phyloP scores from a whole-genome alignment of 2,113 vertebrate species.

The Podarcis cretensis region DNA sequence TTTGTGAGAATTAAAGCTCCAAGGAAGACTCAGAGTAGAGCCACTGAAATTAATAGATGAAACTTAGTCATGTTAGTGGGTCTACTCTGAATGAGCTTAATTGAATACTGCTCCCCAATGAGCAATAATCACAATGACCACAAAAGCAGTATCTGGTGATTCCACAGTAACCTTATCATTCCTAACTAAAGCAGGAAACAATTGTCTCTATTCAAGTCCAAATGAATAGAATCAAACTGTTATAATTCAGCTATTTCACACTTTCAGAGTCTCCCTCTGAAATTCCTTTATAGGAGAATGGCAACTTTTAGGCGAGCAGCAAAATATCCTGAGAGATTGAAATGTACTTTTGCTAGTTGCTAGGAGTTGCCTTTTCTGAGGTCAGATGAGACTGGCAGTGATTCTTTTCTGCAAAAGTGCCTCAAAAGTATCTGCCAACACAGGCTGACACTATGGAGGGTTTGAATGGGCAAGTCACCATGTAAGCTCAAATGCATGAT shows the following conservation, averaged over 20 bases:
- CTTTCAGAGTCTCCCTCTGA: too few relatives aligned
- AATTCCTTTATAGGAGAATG: neutral
- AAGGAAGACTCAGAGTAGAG: too few relatives aligned
- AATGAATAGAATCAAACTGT: neutral
- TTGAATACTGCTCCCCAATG: too few relatives aligned
- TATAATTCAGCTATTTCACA: neutral
- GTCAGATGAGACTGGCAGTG: neutral
- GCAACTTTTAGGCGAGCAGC: neutral
- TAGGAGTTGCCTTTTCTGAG: neutral
- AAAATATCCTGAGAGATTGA: neutral
- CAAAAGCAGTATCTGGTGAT: neutral
- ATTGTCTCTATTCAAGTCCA: neutral
- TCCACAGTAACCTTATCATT: neutral
- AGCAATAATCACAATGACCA: neutral
- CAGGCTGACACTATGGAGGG: neutral
- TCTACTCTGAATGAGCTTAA: too few relatives aligned
- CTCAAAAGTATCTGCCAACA: accelerated
- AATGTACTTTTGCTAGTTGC: neutral
- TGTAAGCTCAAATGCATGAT: neutral
- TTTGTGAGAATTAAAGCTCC: neutral
- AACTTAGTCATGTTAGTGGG: too few relatives aligned
- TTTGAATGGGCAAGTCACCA: neutral
- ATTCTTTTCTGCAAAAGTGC: accelerated
- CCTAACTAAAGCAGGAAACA: neutral
- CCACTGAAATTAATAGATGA: too few relatives aligned